A percentile compares a stretch with the other conserved stretches of the same genome.
These are phyloP conservation scores for Peromyscus maniculatus DNA, from an alignment of 2,113 vertebrate species.

Conservation along the genomic window DNA sequence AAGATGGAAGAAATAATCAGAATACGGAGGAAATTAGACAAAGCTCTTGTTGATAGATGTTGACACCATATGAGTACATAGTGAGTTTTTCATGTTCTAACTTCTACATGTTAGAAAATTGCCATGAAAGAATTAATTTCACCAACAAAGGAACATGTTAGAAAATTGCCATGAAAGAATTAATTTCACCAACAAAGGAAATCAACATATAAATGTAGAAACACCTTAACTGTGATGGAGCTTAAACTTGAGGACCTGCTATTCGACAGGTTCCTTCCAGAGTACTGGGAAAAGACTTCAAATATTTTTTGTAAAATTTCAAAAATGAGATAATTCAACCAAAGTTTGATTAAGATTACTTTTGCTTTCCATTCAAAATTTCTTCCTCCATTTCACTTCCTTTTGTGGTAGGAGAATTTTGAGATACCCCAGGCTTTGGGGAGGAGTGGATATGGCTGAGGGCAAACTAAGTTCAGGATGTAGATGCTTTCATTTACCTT, in stretches of 20 bases:
- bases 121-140: not conserved
- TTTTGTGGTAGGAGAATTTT: not conserved
- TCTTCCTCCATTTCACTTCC: not conserved
- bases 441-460: not conserved
- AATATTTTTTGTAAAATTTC: slow-evolving; percentile 6
- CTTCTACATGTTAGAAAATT: slow-evolving; percentile 43
- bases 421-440: not conserved
- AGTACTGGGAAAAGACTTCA: not conserved
- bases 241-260: not conserved
- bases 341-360: not conserved
- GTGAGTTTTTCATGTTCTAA: not conserved
- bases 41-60: not conserved
- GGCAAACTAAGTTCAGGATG: not conserved
- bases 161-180: not conserved
- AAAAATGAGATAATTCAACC: not conserved
- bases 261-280: not conserved
- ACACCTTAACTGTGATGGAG: not conserved
- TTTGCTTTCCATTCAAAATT: not conserved
- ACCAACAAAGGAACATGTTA: slow-evolving; percentile 2
- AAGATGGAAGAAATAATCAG: not conserved
- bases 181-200: not conserved
- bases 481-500: not conserved
- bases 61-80: not conserved
- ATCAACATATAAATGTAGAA: not conserved
- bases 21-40: not conserved